Base-by-base conservation (phyloP, 2,797 vertebrate species). In the Sebastes matsubarae region DNA sequence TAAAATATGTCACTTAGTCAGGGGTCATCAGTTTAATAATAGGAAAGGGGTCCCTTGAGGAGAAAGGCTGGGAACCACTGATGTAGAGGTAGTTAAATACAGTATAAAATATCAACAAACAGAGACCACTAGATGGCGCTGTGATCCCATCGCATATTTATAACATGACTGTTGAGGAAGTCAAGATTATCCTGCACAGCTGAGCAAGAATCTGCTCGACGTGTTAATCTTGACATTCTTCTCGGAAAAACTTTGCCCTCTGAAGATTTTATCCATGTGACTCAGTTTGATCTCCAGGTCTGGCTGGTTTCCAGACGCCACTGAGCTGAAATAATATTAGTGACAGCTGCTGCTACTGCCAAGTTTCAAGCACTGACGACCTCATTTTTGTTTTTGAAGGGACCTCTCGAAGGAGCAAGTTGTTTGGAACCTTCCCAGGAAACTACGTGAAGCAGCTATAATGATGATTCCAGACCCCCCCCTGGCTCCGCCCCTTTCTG, bases 391-490 rank as follows among this genome's bases (percentile, higher is more conserved):
- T 89, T 58, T 87, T 6, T 93, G 55, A 93, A 99, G 99, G 99
- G 93, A 99, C 98, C 57, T 99, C 98, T 11, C 97, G 97, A 93
- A 97, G 97, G 96, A 99, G 96, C 94, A 99, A 97, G 95, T 95
- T 97, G 92, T 99, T 99, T 94, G 98, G 99, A 95, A 99, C 99
- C 93, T 99, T 99, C 94, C 99, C 99, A 57, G 99, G 99, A 96
- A 99, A 99, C 95, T 99, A 99, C 79, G 98, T 99, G 89, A 99
- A 98, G 96, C 97, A 95, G 94, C 96, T 98, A 94, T 98, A 97
- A 97, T 92, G 69, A 93, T 89, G 72, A 92, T 95, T 93, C 94
- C 95, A 91, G 93, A 90, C 93, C 32, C 27, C 34, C 58, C 32
- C 54, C 25, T 22, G 75, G 77, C 75, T 63, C 83, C 83, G 59